These are phyloP conservation scores for Corythaixoides concolor DNA, from an alignment of 2,113 vertebrate genomes.

Conservation along the genomic window DNA sequence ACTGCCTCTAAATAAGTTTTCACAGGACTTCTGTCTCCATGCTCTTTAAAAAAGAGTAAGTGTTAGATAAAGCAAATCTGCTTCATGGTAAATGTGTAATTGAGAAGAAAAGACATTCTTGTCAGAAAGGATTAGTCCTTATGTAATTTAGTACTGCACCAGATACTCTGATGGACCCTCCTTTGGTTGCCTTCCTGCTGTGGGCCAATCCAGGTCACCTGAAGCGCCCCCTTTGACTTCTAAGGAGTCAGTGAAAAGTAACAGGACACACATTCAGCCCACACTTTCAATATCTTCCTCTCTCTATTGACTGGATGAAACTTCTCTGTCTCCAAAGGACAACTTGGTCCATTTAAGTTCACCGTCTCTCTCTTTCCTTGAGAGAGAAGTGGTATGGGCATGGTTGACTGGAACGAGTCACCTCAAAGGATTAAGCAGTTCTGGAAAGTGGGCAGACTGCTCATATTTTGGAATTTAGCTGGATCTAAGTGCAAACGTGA, in stretches of 20 bases:
- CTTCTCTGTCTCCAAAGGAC: not conserved
- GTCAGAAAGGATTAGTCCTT: not conserved
- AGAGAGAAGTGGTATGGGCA: accelerated
- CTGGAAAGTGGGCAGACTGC: not conserved
- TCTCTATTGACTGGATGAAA: not conserved
- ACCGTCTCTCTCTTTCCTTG: not conserved
- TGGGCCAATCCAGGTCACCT: not conserved
- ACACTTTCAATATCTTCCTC: not conserved
- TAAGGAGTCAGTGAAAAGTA: not conserved
- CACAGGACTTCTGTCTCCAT: not conserved
- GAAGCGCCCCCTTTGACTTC: not conserved
- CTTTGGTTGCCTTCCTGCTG: not conserved
- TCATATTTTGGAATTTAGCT: not conserved
- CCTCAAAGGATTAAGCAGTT: not conserved
- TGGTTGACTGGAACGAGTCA: not conserved
- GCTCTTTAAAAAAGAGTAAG: not conserved
- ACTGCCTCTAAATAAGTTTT: not conserved
- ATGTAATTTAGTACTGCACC: accelerated
- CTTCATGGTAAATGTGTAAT: not conserved
- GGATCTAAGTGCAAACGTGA: not conserved
- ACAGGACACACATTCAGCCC: not conserved
- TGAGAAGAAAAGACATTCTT: not conserved
- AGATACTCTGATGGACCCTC: not conserved
- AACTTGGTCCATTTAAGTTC: not conserved
- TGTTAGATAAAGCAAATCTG: not conserved